Conservation (phyloP, 2,113 vertebrate genomes). For the Phasianus colchicus region DNA sequence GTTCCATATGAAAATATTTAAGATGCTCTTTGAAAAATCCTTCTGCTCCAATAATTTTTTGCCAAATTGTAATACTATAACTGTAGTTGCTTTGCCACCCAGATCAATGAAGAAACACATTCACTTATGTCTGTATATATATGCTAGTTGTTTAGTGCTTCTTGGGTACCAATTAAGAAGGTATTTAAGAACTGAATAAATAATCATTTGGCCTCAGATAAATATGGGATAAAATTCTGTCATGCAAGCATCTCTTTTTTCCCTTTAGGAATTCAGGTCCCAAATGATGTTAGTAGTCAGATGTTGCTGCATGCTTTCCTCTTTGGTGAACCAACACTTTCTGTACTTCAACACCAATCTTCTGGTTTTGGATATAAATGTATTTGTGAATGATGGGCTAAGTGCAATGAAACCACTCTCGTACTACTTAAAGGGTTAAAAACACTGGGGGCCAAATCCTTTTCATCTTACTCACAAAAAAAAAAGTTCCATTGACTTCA, state of each 20-base stretch:
- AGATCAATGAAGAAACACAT: background rate
- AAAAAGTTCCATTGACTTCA: background rate
- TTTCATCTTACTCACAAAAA: slow-evolving; percentile 50
- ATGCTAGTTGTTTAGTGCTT: background rate
- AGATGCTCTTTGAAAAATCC: background rate
- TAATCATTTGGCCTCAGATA: background rate
- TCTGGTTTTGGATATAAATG: slow-evolving; percentile 20
- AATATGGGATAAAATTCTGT: background rate
- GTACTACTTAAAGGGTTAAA: slow-evolving; percentile 65
- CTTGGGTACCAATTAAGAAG: background rate
- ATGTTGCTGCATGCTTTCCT: background rate
- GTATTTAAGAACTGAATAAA: background rate
- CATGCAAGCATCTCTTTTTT: background rate
- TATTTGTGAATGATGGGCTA: slow-evolving; percentile 50
- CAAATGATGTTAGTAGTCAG: background rate
- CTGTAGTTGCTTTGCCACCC: background rate
- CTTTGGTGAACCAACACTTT: background rate
- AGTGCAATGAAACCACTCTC: slow-evolving; percentile 53
- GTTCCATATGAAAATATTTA: background rate
- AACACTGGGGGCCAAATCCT: slow-evolving; percentile 60
- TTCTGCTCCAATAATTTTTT: background rate
- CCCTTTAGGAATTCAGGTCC: background rate
- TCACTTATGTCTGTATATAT: background rate
- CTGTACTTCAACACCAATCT: background rate
- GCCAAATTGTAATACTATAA: background rate